Evolutionary conservation across 2,797 vertebrate species (phyloP).

Genomic region (Melanotaenia nigrans): DNA sequence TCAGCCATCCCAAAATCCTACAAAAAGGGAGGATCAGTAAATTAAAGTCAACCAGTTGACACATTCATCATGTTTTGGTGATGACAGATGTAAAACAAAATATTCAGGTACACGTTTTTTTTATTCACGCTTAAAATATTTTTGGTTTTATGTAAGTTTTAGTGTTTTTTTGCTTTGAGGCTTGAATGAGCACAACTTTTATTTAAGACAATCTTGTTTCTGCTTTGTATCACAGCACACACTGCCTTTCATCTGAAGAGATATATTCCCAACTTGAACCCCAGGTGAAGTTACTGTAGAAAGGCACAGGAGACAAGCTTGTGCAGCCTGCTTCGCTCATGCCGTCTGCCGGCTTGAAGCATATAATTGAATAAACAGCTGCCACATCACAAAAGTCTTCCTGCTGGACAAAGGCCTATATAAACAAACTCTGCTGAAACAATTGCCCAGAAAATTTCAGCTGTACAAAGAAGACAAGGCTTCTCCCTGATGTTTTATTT

Average conservation of each 20-base stretch:
- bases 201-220: neutral
- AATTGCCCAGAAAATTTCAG: constrained; percentile 4
- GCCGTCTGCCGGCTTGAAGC: constrained; percentile 10
- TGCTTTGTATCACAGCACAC: constrained; percentile 11
- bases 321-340: constrained; percentile 7
- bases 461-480: neutral
- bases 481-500: constrained; percentile 13
- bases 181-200: neutral
- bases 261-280: constrained; percentile 17
- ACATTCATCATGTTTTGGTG: neutral
- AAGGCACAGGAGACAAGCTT: constrained; percentile 18
- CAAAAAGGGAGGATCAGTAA: constrained; percentile 22
- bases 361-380: constrained; percentile 49
- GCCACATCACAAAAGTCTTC: constrained; percentile 27
- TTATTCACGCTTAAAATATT: neutral
- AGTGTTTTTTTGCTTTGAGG: too few relatives aligned
- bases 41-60: neutral
- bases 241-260: constrained; percentile 5
- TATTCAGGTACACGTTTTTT: neutral
- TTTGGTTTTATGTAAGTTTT: neutral
- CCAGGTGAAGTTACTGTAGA: constrained; percentile 14
- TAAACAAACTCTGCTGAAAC: constrained; percentile 41
- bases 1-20: constrained; percentile 99
- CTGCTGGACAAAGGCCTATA: constrained; percentile 11
- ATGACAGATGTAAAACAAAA: neutral